Evolutionary conservation across 2,888 invertebrate species (phyloP).

Genomic region (Euphydryas editha): DNA sequence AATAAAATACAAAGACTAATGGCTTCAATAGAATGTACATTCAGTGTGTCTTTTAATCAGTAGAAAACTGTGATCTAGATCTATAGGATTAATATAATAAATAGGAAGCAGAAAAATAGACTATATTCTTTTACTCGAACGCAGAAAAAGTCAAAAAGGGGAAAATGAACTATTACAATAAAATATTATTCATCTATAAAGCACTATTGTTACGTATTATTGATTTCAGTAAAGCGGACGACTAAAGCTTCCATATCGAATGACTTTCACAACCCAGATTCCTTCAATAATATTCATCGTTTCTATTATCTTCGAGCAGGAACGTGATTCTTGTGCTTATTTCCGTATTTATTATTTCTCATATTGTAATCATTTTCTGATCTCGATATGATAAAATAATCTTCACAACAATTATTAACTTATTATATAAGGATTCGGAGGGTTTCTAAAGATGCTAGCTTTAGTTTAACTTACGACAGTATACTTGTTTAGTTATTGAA

Average conservation of each 20-base stretch:
- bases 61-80: neutral
- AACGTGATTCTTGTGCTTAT: slow-evolving; percentile 33
- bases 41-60: neutral
- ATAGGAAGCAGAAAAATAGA: neutral
- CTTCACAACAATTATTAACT: neutral
- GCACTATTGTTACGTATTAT: slow-evolving; percentile 39
- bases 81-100: neutral
- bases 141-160: slow-evolving; percentile 1
- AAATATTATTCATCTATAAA: slow-evolving; percentile 36
- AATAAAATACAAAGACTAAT: neutral
- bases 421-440: neutral
- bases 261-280: slow-evolving; percentile 40
- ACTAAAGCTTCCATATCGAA: slow-evolving; percentile 36
- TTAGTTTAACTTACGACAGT: too few relatives aligned
- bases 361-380: slow-evolving; percentile 9
- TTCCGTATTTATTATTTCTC: slow-evolving; percentile 21
- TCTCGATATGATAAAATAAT: slow-evolving; percentile 3
- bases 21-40: neutral
- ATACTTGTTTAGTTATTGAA: too few relatives aligned
- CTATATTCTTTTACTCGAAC: neutral
- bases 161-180: slow-evolving; percentile 33
- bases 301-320: slow-evolving; percentile 36
- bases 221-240: slow-evolving; percentile 34
- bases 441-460: too few relatives aligned
- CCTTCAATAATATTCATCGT: slow-evolving; percentile 39